Evolutionary conservation across 2,113 vertebrate species (phyloP), one percentile per base, ranked within the genome.

Genomic region (Mastomys coucha): DNA sequence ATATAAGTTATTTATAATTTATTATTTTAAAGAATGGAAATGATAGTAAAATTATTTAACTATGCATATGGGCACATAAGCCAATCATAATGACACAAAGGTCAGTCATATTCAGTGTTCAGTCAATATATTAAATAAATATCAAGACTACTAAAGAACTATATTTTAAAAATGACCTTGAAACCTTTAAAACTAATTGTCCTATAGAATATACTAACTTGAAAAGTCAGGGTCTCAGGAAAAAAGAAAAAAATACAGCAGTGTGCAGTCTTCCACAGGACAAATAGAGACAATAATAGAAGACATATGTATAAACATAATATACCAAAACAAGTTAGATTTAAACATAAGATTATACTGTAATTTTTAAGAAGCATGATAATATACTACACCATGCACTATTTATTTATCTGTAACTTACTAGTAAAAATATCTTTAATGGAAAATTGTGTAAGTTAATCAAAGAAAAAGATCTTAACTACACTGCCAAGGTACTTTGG

Each of bases 391-490:
- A 60, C 22, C 17, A 63, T 76, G 4, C 36, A 89, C 17, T 76
- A 85, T 51, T 49, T 56, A 91, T 53, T 88, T 42, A 92, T 73
- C 53, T 93, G 39, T 73, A 90, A 96, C 20, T 24, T 51, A 80
- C 20, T 51, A 80, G 9, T 39, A 81, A 97, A 90, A 96, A 94
- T 70, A 45, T 45, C n/a, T 89, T 91, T 84, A 51, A 53, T 17
- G 69, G 36, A 20, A 90, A 89, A 70, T 7, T 36, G 42, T 88
- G 22, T 67, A 90, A 89, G 6, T 60, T 80, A 93, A 93, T 36
- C 53, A 94, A 96, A 96, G 7, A 75, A 69, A 58, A 86, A 93
- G 2, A 88, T 9, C 65, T 69, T 63, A 28, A 63, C 19, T 82
- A 16, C 49, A 60, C 49, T 70, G 76, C 31, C 49, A 81, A 76